Conservation (phyloP, 2,888 invertebrate genomes). For the Conops quadrifasciatus region DNA sequence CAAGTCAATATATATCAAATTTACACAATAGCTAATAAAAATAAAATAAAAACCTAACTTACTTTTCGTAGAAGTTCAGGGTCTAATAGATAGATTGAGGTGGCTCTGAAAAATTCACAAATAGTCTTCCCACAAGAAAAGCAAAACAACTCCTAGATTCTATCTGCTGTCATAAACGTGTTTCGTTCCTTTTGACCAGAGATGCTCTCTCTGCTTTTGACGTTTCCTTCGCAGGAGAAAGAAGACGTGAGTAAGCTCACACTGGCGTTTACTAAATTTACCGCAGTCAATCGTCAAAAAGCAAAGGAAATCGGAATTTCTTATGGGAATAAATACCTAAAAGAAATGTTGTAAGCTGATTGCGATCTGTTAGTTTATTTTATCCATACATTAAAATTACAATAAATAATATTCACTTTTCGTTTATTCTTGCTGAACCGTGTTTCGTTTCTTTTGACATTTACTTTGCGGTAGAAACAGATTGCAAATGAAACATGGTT, state of each 20-base stretch:
- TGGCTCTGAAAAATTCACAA: no score
- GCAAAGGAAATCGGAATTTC: no score
- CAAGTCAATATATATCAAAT: no score
- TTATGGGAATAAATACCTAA: no score
- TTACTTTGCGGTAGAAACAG: background rate
- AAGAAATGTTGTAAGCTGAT: no score
- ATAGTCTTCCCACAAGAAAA: no score
- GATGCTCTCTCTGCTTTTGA: background rate
- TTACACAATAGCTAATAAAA: background rate
- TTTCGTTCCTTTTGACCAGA: background rate
- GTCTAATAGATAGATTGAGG: background rate
- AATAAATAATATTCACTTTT: no score
- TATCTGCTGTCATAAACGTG: background rate
- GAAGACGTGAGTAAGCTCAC: no score
- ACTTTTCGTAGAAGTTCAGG: background rate
- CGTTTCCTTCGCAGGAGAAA: background rate
- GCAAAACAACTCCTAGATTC: background rate
- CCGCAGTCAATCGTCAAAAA: no score
- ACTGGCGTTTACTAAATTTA: no score
- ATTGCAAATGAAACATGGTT: background rate
- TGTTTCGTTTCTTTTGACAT: background rate
- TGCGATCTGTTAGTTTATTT: no score
- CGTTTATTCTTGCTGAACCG: background rate
- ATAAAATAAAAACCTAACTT: background rate
- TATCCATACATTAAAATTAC: no score